These are phyloP conservation scores for Burhinus oedicnemus DNA, from an alignment of 2,113 vertebrate genomes.

Conservation along the genomic window DNA sequence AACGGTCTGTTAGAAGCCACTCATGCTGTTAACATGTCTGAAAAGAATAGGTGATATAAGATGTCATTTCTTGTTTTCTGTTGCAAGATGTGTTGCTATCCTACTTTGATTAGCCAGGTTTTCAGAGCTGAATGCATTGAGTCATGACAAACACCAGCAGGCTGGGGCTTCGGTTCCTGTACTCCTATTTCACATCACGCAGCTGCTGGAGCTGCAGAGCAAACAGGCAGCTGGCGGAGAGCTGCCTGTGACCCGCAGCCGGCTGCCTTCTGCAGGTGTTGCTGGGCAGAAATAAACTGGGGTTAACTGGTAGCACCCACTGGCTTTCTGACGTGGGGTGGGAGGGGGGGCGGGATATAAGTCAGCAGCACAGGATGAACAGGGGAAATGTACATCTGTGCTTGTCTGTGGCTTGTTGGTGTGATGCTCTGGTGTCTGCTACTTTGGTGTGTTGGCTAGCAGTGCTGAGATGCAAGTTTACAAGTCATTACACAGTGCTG, in stretches of 20 bases:
- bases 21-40: neutral
- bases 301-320: neutral
- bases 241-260: neutral
- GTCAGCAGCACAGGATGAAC: neutral
- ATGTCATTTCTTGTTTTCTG: neutral
- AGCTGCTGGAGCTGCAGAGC: neutral
- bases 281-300: neutral
- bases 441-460: accelerated
- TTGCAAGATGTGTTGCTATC: neutral
- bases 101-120: neutral
- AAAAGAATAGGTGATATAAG: neutral
- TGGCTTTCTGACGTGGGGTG: neutral
- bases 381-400: neutral
- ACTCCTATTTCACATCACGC: neutral
- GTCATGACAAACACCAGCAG: neutral
- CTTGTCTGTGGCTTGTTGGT: neutral
- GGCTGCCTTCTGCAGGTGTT: neutral
- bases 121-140: neutral
- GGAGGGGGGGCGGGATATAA: neutral
- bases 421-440: neutral
- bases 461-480: neutral
- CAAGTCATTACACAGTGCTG: neutral
- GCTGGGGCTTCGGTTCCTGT: neutral
- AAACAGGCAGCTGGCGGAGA: neutral
- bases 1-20: neutral